These are phyloP conservation scores for Acromyrmex heyeri DNA, from an alignment of 1,140 invertebrate species.

Conservation along the genomic window DNA sequence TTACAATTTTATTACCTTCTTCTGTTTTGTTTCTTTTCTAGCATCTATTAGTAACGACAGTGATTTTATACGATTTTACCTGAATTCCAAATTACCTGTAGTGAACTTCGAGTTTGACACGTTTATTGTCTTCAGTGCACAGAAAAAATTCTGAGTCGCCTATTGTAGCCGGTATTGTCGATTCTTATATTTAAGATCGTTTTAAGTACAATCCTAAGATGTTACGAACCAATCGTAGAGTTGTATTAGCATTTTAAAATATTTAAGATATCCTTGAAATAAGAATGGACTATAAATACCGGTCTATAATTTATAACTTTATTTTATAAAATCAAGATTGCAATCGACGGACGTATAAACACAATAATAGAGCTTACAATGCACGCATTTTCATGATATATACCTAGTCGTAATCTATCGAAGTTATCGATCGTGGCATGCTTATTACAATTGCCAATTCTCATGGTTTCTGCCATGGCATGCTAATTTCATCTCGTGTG, in stretches of 20 bases:
- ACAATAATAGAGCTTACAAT: neutral
- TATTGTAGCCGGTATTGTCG: too few species aligned
- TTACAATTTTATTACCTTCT: neutral
- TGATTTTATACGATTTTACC: neutral
- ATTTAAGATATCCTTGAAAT: too few species aligned
- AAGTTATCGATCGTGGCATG: neutral
- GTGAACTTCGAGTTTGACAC: neutral
- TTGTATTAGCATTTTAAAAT: too few species aligned
- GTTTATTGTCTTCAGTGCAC: neutral
- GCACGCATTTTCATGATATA: neutral
- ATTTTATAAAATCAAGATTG: neutral
- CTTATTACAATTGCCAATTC: neutral
- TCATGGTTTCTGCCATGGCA: neutral
- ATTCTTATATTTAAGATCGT: too few species aligned
- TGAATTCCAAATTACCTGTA: neutral
- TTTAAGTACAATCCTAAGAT: too few species aligned
- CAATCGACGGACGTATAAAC: neutral
- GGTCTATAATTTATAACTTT: neutral
- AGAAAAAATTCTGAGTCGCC: neutral
- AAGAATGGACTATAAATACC: too few species aligned
- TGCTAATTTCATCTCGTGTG: constrained; percentile 80
- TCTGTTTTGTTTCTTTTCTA: neutral
- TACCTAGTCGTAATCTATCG: neutral
- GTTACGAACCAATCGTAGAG: too few species aligned
- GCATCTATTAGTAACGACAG: neutral